These are phyloP conservation scores for Drosophila birchii DNA, from an alignment of 2,888 invertebrate genomes.

Conservation along the genomic window DNA sequence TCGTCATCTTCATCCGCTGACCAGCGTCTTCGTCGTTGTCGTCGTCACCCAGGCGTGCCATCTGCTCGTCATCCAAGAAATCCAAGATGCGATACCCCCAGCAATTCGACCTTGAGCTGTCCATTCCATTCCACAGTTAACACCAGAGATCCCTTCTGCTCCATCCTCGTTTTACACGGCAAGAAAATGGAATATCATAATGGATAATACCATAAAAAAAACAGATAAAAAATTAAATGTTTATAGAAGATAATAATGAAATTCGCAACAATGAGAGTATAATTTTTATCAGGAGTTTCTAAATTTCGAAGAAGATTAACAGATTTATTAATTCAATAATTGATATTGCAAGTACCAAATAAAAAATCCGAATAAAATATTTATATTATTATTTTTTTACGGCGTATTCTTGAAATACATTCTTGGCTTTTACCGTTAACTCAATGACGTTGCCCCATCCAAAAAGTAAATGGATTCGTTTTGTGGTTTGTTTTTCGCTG, in stretches of 20 bases:
- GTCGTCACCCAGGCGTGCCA: slow-evolving; percentile 69
- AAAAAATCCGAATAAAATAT: too few relatives aligned
- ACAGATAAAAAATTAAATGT: neutral
- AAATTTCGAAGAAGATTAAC: too few relatives aligned
- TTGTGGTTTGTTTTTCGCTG: slow-evolving; percentile 53
- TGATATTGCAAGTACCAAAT: too few relatives aligned
- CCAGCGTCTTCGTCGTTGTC: slow-evolving; percentile 12
- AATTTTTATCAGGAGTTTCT: neutral
- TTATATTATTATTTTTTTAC: neutral
- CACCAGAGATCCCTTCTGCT: slow-evolving; percentile 22
- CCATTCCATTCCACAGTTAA: slow-evolving; percentile 22
- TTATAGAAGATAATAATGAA: neutral
- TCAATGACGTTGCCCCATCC: slow-evolving; percentile 42
- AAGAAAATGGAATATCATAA: too few relatives aligned
- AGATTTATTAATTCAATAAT: neutral
- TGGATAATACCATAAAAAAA: too few relatives aligned
- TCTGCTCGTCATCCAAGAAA: slow-evolving; percentile 66
- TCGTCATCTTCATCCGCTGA: slow-evolving; percentile 37
- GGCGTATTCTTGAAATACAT: slow-evolving; percentile 31
- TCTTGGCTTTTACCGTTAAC: slow-evolving; percentile 47
- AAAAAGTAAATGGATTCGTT: slow-evolving; percentile 46
- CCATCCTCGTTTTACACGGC: slow-evolving; percentile 1
- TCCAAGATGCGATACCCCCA: slow-evolving; percentile 14
- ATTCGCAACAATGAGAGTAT: neutral
- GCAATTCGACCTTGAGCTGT: slow-evolving; percentile 49